Conservation (phyloP, 2,797 vertebrate species). For the Pantherophis alleghaniensis region DNA sequence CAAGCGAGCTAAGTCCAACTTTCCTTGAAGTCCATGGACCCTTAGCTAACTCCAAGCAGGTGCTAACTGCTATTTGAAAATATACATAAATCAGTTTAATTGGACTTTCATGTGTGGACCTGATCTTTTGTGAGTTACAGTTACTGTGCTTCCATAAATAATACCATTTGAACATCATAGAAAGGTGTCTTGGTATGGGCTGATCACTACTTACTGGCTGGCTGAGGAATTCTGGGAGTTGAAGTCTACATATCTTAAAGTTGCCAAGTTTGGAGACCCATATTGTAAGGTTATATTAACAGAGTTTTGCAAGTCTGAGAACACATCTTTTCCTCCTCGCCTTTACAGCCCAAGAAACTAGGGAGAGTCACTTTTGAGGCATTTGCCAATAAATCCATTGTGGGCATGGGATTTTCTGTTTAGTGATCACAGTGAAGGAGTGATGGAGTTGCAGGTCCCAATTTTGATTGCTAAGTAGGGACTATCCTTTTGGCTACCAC, state of each 20-base stretch:
- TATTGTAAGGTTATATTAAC: neutral
- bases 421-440: no score
- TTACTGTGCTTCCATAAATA: neutral
- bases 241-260: neutral
- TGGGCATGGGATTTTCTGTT: neutral
- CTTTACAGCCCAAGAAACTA: neutral
- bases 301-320: neutral
- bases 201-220: neutral
- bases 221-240: neutral
- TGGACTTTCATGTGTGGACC: neutral
- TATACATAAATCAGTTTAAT: neutral
- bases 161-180: neutral
- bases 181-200: neutral
- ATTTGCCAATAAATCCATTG: neutral
- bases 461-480: neutral
- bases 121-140: neutral
- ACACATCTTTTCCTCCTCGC: neutral
- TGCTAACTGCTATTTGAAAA: neutral
- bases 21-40: neutral
- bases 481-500: slow-evolving; percentile 40
- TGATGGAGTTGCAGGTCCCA: neutral
- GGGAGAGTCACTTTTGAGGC: neutral
- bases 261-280: neutral
- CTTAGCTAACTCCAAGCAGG: neutral
- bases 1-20: neutral